A percentile compares a stretch with the other conserved stretches of the same genome.
phyloP scores from a whole-genome alignment of 2,113 vertebrate genomes.

The Sapajus apella region DNA sequence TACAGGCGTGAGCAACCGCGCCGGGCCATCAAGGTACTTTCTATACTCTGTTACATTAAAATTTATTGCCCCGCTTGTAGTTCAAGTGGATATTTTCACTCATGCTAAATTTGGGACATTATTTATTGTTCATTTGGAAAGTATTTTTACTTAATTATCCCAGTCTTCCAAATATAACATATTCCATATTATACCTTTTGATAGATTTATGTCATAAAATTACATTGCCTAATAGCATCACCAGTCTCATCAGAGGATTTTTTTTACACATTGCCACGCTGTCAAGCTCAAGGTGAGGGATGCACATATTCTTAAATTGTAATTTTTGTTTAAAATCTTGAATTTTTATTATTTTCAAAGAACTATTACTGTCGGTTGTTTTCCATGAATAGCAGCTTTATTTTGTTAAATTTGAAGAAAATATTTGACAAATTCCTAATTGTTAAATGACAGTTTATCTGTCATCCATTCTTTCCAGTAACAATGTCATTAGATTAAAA shows the following conservation, averaged over 20 bases:
- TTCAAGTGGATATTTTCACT: background rate
- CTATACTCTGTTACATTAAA: background rate
- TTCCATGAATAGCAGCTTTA: background rate
- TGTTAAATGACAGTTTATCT: background rate
- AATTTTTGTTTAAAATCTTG: background rate
- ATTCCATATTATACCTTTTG: background rate
- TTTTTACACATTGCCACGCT: background rate
- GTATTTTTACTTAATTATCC: background rate
- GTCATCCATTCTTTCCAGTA: background rate
- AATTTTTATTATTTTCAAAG: background rate
- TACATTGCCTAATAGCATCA: background rate
- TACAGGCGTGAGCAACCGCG: too few species aligned
- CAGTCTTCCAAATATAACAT: background rate
- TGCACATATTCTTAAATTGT: background rate
- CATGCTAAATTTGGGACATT: background rate
- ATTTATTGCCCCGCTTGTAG: background rate
- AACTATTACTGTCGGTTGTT: background rate
- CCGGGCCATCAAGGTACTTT: background rate
- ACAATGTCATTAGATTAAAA: background rate
- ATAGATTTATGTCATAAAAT: background rate
- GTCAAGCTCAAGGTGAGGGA: background rate
- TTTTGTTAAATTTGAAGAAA: slow-evolving; percentile 18
- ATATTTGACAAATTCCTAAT: background rate
- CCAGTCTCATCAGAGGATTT: background rate
- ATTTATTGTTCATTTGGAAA: background rate